Evolutionary conservation across 2,888 invertebrate species (phyloP).

Genomic region (Sturmia bella): DNA sequence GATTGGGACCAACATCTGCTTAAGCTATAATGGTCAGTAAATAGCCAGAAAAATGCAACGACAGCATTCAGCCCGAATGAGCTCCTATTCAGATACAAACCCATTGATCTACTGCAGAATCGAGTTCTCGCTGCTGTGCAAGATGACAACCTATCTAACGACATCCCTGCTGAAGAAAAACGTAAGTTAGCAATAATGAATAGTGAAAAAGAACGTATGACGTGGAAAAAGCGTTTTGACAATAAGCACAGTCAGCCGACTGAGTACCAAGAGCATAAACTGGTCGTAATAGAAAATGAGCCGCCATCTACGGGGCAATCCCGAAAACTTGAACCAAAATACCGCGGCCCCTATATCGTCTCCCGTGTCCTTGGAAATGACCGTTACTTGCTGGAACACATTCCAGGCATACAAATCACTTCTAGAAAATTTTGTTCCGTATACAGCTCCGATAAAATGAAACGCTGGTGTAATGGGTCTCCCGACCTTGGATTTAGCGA

Average conservation of each 20-base stretch:
- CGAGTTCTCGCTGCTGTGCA: no score
- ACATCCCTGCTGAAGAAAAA: slow-evolving; percentile 3
- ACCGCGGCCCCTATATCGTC: slow-evolving; percentile 60
- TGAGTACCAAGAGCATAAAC: no score
- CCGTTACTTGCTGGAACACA: slow-evolving; percentile 67
- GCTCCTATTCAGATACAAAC: slow-evolving; percentile 65
- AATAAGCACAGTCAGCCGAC: no score
- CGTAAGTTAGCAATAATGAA: slow-evolving; percentile 11
- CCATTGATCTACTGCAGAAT: no score
- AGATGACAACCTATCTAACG: slow-evolving; percentile 10
- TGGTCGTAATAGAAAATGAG: no score
- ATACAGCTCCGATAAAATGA: no score
- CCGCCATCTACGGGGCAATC: no score
- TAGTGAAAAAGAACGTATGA: slow-evolving; percentile 32
- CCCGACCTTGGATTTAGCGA: no score
- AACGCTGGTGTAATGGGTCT: no score
- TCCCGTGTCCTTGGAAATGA: slow-evolving; percentile 61
- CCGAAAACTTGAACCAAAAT: slow-evolving; percentile 67
- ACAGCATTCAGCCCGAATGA: slow-evolving; percentile 66
- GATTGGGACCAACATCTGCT: no score
- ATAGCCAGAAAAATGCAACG: slow-evolving; percentile 30
- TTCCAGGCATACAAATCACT: slow-evolving; percentile 62
- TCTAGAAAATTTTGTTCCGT: no score
- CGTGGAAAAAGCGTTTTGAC: slow-evolving; percentile 54
- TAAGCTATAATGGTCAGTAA: no score